These are phyloP conservation scores for Coregonus clupeaformis DNA, from an alignment of 2,113 vertebrate genomes.

Conservation along the genomic window DNA sequence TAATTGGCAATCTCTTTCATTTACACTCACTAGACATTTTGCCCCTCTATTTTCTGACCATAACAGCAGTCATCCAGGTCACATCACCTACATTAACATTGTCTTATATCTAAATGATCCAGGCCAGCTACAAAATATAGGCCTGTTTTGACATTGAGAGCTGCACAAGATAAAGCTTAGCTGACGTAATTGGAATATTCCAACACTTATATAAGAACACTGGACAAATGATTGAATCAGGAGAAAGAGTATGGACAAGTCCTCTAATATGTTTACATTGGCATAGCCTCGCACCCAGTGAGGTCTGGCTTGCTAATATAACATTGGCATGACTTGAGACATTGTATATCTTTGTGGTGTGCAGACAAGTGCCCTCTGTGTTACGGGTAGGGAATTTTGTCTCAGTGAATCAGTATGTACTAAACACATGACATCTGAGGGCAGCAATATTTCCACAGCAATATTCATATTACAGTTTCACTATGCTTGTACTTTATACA, in stretches of 20 bases:
- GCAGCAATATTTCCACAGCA: background rate
- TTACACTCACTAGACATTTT: background rate
- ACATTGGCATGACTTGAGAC: background rate
- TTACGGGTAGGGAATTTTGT: background rate
- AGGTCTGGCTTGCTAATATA: no score
- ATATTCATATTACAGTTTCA: background rate
- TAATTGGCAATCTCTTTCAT: background rate
- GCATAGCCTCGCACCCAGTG: no score
- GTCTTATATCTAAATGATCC: conserved; percentile 35
- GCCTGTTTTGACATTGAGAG: conserved; percentile 6
- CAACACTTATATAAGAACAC: background rate
- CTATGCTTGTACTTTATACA: background rate
- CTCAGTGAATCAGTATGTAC: background rate
- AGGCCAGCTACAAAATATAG: conserved; percentile 43
- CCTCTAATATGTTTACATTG: background rate
- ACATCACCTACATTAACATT: conserved; percentile 46
- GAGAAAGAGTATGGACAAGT: background rate
- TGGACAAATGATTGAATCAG: background rate
- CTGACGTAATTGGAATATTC: conserved; percentile 10
- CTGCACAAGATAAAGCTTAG: background rate
- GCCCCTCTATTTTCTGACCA: background rate
- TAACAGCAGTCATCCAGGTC: conserved; percentile 47
- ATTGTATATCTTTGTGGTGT: background rate
- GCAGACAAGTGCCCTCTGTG: background rate
- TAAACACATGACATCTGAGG: background rate